These are phyloP conservation scores for fruit fly (Drosophila melanogaster) DNA, from an alignment of 1,140 invertebrate species.

Conservation along the genomic window DNA sequence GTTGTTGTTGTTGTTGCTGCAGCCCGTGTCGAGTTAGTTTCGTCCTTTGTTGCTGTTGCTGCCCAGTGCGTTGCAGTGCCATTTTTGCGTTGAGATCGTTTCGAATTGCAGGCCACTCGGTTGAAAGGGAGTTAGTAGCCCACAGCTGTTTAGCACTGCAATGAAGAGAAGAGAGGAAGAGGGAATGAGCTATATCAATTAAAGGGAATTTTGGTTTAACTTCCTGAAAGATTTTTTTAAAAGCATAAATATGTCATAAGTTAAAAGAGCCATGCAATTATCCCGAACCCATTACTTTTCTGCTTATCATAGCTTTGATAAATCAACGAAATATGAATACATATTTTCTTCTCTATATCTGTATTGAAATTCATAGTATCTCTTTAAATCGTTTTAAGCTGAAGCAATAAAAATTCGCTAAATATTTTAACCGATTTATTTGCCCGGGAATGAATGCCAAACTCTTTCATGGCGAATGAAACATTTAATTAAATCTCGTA, in stretches of 20 bases:
- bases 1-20: slow-evolving; percentile 32
- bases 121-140: slow-evolving; percentile 9
- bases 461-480: not conserved
- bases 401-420: not conserved
- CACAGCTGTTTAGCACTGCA: slow-evolving; percentile 45
- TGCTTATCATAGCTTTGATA: no score
- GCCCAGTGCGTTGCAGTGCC: slow-evolving; percentile 38
- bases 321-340: no score
- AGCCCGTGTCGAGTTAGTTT: slow-evolving; percentile 20
- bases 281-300: no score
- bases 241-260: no score
- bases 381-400: no score
- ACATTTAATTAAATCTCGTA: slow-evolving; percentile 55
- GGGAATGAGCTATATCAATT: no score
- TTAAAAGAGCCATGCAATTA: no score
- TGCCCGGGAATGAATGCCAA: slow-evolving; percentile 9
- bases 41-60: slow-evolving; percentile 27
- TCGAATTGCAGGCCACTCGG: slow-evolving; percentile 33
- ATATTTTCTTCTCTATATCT: no score
- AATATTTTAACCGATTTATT: slow-evolving; percentile 12
- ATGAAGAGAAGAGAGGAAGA: not conserved
- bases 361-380: no score
- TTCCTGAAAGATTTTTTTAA: no score
- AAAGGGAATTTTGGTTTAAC: no score
- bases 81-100: slow-evolving; percentile 48